A percentile compares a stretch with the other conserved stretches of the same genome.
phyloP scores from a whole-genome alignment of 2,113 vertebrate genomes.

The Delphinus delphis region DNA sequence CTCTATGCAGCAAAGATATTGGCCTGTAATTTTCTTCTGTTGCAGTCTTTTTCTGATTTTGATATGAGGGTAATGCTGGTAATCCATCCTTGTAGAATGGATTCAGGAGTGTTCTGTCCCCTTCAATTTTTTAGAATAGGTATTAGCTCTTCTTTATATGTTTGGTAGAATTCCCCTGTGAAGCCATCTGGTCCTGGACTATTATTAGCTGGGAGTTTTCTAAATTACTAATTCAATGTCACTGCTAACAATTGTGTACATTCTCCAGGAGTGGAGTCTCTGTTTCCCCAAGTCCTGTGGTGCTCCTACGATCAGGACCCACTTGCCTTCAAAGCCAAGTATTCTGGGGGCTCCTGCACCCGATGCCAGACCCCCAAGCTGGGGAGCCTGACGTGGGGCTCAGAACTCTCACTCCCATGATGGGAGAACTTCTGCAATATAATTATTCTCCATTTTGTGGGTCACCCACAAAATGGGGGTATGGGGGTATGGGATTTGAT shows the following conservation, averaged over 20 bases:
- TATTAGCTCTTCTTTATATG: background rate
- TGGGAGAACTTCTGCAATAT: background rate
- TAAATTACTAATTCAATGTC: background rate
- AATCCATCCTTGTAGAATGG: background rate
- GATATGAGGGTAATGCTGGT: background rate
- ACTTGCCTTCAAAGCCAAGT: background rate
- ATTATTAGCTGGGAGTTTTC: background rate
- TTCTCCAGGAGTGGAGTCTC: background rate
- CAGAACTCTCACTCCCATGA: background rate
- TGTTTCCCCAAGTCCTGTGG: background rate
- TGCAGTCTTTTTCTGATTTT: background rate
- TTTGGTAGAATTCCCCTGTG: background rate
- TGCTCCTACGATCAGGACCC: background rate
- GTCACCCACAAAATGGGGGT: background rate
- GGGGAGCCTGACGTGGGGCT: background rate
- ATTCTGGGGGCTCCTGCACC: background rate
- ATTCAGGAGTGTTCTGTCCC: background rate
- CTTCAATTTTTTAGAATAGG: background rate
- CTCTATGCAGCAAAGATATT: background rate
- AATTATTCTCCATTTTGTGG: background rate
- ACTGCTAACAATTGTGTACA: background rate
- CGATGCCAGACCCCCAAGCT: background rate
- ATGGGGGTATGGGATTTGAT: background rate
- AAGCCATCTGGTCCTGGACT: background rate
- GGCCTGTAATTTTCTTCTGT: background rate